Evolutionary conservation across 2,888 invertebrate genomes (phyloP).

Genomic region (Notocelia uddmanniana): DNA sequence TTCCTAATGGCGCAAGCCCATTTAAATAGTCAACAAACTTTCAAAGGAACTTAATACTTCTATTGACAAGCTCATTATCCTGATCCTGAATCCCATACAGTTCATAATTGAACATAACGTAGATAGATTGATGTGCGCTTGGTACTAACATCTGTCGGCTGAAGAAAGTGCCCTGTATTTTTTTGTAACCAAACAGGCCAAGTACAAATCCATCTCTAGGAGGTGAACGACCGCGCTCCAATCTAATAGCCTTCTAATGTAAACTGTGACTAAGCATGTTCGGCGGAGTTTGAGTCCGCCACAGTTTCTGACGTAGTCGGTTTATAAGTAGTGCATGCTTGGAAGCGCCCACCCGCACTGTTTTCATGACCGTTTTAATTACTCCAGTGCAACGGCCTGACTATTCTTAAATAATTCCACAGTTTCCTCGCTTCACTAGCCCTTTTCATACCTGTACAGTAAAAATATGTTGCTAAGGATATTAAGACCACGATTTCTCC

Average conservation of each 20-base stretch:
- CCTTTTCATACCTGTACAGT: not conserved
- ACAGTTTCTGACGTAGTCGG: slow-evolving; percentile 26
- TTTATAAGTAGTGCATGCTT: slow-evolving; percentile 35
- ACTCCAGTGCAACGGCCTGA: slow-evolving; percentile 53
- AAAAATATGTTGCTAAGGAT: slow-evolving; percentile 7
- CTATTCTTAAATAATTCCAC: slow-evolving; percentile 48
- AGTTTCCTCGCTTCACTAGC: not conserved
- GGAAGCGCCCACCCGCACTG: slow-evolving; percentile 62
- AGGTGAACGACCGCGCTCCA: slow-evolving; percentile 67
- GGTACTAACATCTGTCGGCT: slow-evolving; percentile 34
- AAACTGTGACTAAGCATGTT: slow-evolving; percentile 55
- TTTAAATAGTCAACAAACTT: slow-evolving; percentile 47
- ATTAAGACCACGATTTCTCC: slow-evolving; percentile 8
- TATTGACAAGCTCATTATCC: slow-evolving; percentile 37
- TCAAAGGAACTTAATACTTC: slow-evolving; percentile 43
- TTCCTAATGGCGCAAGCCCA: slow-evolving; percentile 18
- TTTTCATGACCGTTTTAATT: slow-evolving; percentile 66
- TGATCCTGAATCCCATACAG: not conserved
- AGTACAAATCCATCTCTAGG: slow-evolving; percentile 47
- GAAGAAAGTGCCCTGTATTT: slow-evolving; percentile 23
- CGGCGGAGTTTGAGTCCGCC: slow-evolving; percentile 32
- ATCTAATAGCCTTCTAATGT: slow-evolving; percentile 60
- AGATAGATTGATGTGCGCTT: slow-evolving; percentile 17
- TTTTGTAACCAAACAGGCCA: slow-evolving; percentile 53
- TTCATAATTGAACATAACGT: not conserved